A percentile compares a stretch with the other conserved stretches of the same genome.
phyloP scores from a whole-genome alignment of 2,797 vertebrate species.

The Liparis tanakae region DNA sequence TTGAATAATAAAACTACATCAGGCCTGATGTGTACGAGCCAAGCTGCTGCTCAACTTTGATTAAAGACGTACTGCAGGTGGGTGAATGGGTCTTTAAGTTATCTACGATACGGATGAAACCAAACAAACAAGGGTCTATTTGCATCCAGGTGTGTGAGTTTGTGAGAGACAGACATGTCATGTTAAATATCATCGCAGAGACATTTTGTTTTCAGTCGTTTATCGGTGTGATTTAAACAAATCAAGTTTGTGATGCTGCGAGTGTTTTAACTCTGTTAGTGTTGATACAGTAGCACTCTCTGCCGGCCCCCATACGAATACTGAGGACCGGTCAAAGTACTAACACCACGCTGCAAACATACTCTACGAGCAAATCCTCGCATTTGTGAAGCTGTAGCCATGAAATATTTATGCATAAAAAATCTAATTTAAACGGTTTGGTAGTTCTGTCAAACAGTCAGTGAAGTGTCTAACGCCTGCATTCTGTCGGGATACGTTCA shows the following conservation, averaged over 20 bases:
- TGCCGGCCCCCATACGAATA: slow-evolving; percentile 12
- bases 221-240: slow-evolving; percentile 31
- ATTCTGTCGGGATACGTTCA: neutral
- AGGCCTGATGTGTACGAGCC: slow-evolving; percentile 26
- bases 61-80: slow-evolving; percentile 29
- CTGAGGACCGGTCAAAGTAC: slow-evolving; percentile 2
- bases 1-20: slow-evolving; percentile 44
- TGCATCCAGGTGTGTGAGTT: slow-evolving; percentile 34
- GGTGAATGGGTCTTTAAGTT: slow-evolving; percentile 34
- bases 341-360: neutral
- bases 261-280: slow-evolving; percentile 42
- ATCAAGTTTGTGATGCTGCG: slow-evolving; percentile 23
- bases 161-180: neutral
- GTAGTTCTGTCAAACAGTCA: neutral
- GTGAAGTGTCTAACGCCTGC: neutral
- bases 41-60: slow-evolving; percentile 41
- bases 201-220: slow-evolving; percentile 15
- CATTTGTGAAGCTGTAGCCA: neutral
- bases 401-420: neutral
- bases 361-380: neutral
- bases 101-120: slow-evolving; percentile 4
- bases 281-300: slow-evolving; percentile 26
- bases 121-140: slow-evolving; percentile 12
- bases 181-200: slow-evolving; percentile 2
- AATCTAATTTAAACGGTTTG: neutral